Evolutionary conservation across 2,113 vertebrate genomes (phyloP), one percentile per base, ranked within the genome.

Genomic region (Neotragus moschatus): DNA sequence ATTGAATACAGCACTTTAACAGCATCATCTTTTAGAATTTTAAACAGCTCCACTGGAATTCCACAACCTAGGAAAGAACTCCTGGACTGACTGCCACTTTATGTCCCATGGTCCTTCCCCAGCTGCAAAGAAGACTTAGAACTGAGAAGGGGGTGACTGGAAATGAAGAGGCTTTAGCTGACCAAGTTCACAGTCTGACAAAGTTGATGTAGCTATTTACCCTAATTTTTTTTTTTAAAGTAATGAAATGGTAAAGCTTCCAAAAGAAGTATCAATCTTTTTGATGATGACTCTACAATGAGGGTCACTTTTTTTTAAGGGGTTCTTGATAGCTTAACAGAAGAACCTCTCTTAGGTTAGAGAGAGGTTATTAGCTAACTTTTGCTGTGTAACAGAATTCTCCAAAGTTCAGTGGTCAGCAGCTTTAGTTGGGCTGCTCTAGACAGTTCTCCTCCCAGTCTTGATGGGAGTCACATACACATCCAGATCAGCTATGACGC

Each of bases 381-480:
- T 73, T 73, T 28, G 28, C 19, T 49, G 0, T 2, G 0, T 26
- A 28, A 61, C 17, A 80, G 61, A 60, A n/a, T 7, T 21, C 55
- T n/a, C 86, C 51, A 4, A 61, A n/a, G n/a, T 39, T 55, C n/a
- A 25, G 23, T 9, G 3, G 14, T 23, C 9, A 26, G 53, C 63
- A 2, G 26, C 79, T 23, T 77, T 49, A 60, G 43, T 21, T 28
- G 73, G 26, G 15, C 25, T 58, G 26, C 33, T 33, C 81, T 25
- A 15, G 25, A 3, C 33, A 11, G 19, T 47, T 33, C 87, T 82
- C 36, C 49, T 56, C 56, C 60, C 58, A 14, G 26, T 51, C 70
- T 82, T 28, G 23, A 25, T 1, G 39, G 7, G 12, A n/a, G 30
- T 75, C 58, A 39, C 5, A n/a, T 7, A 1, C 0, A 0, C 39